These are phyloP conservation scores for Zaprionus kolodkinae DNA, from an alignment of 1,140 invertebrate species.

Conservation along the genomic window DNA sequence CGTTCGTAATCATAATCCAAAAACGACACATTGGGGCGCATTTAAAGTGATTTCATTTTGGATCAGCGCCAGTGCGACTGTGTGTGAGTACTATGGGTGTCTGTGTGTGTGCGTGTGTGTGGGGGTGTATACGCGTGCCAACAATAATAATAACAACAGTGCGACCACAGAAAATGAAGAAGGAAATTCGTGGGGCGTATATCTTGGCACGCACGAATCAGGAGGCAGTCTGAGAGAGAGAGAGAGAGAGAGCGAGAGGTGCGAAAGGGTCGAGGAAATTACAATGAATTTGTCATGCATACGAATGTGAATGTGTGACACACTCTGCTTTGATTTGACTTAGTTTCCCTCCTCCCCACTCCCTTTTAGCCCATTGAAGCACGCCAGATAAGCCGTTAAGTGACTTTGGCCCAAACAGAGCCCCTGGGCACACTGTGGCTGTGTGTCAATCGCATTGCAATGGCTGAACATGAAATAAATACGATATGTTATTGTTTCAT, in stretches of 20 bases:
- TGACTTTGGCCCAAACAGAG: slow-evolving; percentile 62
- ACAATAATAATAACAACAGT: slow-evolving; percentile 31
- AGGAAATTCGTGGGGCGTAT: slow-evolving; percentile 63
- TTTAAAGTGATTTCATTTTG: slow-evolving; percentile 79
- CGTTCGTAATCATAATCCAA: slow-evolving; percentile 69
- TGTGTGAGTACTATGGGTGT: not conserved
- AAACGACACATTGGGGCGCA: slow-evolving; percentile 79
- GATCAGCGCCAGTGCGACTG: slow-evolving; percentile 38
- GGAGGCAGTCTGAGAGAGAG: slow-evolving; percentile 38
- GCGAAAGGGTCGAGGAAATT: slow-evolving; percentile 44
- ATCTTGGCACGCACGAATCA: slow-evolving; percentile 72
- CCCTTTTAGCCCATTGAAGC: slow-evolving; percentile 37
- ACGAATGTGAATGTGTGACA: slow-evolving; percentile 49
- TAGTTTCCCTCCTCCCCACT: slow-evolving; percentile 31
- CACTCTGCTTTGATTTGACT: slow-evolving; percentile 61
- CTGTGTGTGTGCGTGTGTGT: slow-evolving; percentile 12
- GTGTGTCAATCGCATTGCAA: slow-evolving; percentile 36
- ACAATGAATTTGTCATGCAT: slow-evolving; percentile 80
- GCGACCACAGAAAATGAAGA: slow-evolving; percentile 24
- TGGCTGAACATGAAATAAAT: slow-evolving; percentile 59
- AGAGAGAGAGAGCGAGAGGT: not conserved
- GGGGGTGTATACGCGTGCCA: slow-evolving; percentile 12
- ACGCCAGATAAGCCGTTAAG: slow-evolving; percentile 73
- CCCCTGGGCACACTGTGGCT: slow-evolving; percentile 25
- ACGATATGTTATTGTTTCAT: slow-evolving; percentile 43